Evolutionary conservation across 2,888 invertebrate species (phyloP).

Genomic region (Callinectes sapidus): DNA sequence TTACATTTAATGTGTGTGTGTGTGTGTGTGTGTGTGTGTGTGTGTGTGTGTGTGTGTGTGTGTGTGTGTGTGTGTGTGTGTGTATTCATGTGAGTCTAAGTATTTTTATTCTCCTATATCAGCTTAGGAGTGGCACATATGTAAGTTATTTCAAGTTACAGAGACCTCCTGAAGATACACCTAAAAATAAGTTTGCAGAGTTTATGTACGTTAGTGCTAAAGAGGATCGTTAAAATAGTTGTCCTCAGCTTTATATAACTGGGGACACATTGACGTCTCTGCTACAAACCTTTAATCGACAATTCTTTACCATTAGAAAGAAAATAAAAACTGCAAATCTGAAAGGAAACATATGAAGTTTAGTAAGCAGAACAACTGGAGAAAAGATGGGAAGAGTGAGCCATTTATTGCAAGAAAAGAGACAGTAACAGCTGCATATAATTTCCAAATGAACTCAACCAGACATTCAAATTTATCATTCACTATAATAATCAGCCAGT

Average conservation of each 20-base stretch:
- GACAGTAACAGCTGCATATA: neutral
- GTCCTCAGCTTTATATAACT: neutral
- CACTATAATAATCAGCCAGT: no score
- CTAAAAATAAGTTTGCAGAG: neutral
- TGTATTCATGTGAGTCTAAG: neutral
- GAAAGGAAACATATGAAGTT: neutral
- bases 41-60: neutral
- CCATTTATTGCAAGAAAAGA: neutral
- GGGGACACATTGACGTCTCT: neutral
- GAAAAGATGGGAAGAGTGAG: neutral
- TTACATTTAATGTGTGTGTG: neutral
- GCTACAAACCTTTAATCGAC: neutral
- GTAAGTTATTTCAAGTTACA: neutral
- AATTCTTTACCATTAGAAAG: neutral
- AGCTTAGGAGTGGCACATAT: no score
- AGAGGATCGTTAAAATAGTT: neutral
- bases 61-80: neutral
- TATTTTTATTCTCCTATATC: neutral
- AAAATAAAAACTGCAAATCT: neutral
- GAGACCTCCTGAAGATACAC: neutral
- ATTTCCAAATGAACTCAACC: neutral
- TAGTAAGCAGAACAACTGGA: neutral
- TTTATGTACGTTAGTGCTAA: neutral
- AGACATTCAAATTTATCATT: neutral
- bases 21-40: neutral